Conservation (phyloP, 2,113 vertebrate genomes). For the Pimephales promelas region DNA sequence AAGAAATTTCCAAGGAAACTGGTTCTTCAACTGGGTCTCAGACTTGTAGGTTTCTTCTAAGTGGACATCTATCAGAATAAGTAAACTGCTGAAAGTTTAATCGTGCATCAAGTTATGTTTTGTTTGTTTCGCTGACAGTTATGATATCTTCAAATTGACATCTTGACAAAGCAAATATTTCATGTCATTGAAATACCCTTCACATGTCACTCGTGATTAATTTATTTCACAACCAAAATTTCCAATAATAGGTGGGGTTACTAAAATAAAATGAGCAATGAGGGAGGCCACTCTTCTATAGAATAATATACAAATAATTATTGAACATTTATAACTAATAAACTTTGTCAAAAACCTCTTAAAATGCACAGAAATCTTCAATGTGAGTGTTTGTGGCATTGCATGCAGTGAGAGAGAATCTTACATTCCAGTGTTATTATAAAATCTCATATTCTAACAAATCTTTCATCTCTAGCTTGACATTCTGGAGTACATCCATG, state of each 20-base stretch:
- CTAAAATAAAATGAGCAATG: neutral
- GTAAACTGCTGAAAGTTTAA: neutral
- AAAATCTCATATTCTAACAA: neutral
- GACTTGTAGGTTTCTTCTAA: slow-evolving; percentile 81
- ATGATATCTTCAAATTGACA: neutral
- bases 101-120: neutral
- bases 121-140: neutral
- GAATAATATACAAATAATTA: neutral
- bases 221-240: neutral
- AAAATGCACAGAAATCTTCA: neutral
- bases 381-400: neutral
- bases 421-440: neutral
- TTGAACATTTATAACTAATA: neutral
- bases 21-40: slow-evolving; percentile 89
- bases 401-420: neutral
- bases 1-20: slow-evolving; percentile 86
- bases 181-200: neutral
- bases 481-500: slow-evolving; percentile 91
- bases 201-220: neutral
- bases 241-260: neutral
- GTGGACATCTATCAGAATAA: neutral
- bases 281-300: neutral
- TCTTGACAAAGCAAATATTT: neutral
- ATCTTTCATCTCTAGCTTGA: slow-evolving; percentile 79
- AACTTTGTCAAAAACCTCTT: neutral